A percentile compares a stretch with the other conserved stretches of the same genome.
Conservation (phyloP, 2,888 invertebrate species). For the Cetonia aurata region DNA sequence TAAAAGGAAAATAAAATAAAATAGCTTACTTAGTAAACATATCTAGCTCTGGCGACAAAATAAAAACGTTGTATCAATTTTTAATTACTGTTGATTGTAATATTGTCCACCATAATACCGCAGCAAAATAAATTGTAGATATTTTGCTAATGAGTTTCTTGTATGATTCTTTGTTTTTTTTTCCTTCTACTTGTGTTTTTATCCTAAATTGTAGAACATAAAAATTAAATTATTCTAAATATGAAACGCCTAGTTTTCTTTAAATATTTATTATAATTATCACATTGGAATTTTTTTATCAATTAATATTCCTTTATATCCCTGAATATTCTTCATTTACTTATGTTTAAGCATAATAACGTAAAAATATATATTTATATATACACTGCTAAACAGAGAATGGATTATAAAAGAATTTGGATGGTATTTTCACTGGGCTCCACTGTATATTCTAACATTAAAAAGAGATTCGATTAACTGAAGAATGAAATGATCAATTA, state of each 20-base stretch:
- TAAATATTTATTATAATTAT: slow-evolving; percentile 31
- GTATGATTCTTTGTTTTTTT: neutral
- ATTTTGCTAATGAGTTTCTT: slow-evolving; percentile 1
- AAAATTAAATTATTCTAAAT: slow-evolving; percentile 37
- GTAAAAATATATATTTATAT: slow-evolving; percentile 33
- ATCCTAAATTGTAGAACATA: slow-evolving; percentile 26
- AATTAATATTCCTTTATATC: slow-evolving; percentile 5
- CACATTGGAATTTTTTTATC: slow-evolving; percentile 32
- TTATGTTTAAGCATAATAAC: slow-evolving; percentile 34
- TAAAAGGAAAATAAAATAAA: neutral
- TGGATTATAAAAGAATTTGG: too few species aligned
- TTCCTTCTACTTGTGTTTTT: slow-evolving; percentile 3
- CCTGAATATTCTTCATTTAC: slow-evolving; percentile 32
- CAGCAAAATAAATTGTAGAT: slow-evolving; percentile 19
- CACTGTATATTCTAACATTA: too few species aligned
- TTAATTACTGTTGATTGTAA: neutral
- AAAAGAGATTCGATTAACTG: neutral
- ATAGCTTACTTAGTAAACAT: slow-evolving; percentile 32
- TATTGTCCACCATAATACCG: slow-evolving; percentile 12
- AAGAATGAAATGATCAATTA: neutral
- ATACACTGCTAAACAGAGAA: neutral
- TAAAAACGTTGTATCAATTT: slow-evolving; percentile 1
- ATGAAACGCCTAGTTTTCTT: slow-evolving; percentile 2
- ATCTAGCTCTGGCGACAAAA: slow-evolving; percentile 31
- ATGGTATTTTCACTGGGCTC: too few species aligned